These are phyloP conservation scores for Holothuria scabra DNA, from an alignment of 53 echinoderm and acorn worm genomes.

Conservation along the genomic window DNA sequence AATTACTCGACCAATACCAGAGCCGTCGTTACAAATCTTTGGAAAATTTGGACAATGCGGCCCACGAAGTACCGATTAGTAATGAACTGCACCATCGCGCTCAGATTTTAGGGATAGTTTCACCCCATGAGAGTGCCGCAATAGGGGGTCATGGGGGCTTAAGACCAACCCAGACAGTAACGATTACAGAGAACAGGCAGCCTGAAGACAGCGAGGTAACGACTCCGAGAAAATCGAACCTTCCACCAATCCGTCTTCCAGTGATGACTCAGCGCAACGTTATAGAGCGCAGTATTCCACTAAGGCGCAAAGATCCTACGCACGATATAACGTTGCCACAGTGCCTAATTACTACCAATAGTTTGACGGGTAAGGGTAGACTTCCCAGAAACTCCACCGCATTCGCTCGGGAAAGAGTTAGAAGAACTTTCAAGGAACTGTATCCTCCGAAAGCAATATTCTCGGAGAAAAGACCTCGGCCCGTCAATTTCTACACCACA, in stretches of 20 bases:
- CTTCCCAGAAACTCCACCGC: neutral
- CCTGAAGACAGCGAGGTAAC: neutral
- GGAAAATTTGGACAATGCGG: neutral
- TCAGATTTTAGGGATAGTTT: slow-evolving; percentile 24
- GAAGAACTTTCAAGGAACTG: neutral
- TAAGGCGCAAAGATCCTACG: slow-evolving; percentile 10
- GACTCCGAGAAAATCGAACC: neutral
- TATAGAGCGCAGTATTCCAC: slow-evolving; percentile 34
- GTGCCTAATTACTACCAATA: slow-evolving; percentile 4
- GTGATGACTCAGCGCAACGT: neutral
- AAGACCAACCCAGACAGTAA: neutral
- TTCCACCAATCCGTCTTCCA: neutral
- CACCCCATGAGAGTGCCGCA: neutral
- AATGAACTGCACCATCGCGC: slow-evolving; percentile 34
- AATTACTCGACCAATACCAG: slow-evolving; percentile 5
- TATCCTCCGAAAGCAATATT: slow-evolving; percentile 32
- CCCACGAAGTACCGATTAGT: neutral
- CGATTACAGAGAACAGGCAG: neutral
- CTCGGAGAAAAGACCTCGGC: neutral
- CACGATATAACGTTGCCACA: slow-evolving; percentile 24
- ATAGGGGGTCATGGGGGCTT: slow-evolving; percentile 29
- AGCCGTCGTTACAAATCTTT: neutral
- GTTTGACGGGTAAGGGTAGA: neutral
- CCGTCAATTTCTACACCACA: slow-evolving; percentile 15
- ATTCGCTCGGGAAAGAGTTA: neutral